A percentile compares a stretch with the other conserved stretches of the same genome.
Evolutionary conservation across 2,113 vertebrate species (phyloP).

Genomic region (Clarias magur): DNA sequence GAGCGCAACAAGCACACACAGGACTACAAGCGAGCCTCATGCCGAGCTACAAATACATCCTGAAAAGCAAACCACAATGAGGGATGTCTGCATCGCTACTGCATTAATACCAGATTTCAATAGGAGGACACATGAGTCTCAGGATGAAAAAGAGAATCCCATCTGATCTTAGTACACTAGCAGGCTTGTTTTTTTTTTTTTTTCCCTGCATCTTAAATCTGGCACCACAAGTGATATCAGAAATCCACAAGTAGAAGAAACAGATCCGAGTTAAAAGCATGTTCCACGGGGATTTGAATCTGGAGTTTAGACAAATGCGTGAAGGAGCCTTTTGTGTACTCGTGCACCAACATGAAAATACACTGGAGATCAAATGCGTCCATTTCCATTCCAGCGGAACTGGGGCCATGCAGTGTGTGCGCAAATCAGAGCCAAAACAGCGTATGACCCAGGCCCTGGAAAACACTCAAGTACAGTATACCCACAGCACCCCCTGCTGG

Average conservation of each 20-base stretch:
- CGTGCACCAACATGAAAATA: not conserved
- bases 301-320: not conserved
- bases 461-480: not conserved
- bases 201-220: not conserved
- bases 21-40: not conserved
- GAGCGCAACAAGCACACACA: not conserved
- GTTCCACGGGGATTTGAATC: not conserved
- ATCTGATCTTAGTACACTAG: not conserved
- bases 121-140: not conserved
- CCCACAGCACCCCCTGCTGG: conserved; percentile 56
- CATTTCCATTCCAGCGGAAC: not conserved
- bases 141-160: not conserved
- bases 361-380: not conserved
- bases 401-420: not conserved
- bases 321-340: not conserved
- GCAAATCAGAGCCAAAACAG: not conserved
- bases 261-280: not conserved
- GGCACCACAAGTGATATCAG: not conserved
- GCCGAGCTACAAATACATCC: not conserved
- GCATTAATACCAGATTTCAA: not conserved
- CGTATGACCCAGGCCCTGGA: not conserved
- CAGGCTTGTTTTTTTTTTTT: not conserved
- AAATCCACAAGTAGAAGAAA: not conserved
- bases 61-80: not conserved
- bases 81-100: not conserved